Percentiles rank a stretch among this genome's conserved stretches.
phyloP scores from a whole-genome alignment of 1,140 invertebrate genomes.

The Neuroterus valhalla region DNA sequence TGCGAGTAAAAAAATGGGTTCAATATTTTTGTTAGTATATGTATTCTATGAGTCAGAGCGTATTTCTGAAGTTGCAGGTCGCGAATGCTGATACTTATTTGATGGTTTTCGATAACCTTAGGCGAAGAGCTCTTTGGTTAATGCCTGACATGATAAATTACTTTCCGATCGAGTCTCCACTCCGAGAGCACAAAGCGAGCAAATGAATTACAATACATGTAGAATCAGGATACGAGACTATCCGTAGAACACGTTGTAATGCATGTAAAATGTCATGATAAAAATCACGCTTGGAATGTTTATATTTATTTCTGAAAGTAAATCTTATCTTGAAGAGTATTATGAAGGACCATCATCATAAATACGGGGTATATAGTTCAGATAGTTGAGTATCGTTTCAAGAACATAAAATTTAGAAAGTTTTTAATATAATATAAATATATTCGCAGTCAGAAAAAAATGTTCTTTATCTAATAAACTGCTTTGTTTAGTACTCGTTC shows the following conservation, averaged over 20 bases:
- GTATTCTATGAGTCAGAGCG: neutral
- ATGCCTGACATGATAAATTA: conserved; percentile 19
- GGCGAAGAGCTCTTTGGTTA: conserved; percentile 29
- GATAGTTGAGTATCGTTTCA: too few relatives aligned
- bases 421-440: too few relatives aligned
- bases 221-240: conserved; percentile 10
- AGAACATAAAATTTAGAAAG: too few relatives aligned
- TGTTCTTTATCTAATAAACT: too few relatives aligned
- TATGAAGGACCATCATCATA: neutral
- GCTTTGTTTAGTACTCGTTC: too few relatives aligned
- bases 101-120: conserved; percentile 24
- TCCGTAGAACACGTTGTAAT: conserved; percentile 14
- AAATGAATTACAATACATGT: conserved; percentile 29
- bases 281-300: conserved; percentile 11
- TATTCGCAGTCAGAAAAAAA: too few relatives aligned
- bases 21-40: neutral
- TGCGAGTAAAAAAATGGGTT: too few relatives aligned
- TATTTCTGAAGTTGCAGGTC: conserved; percentile 9
- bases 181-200: conserved; percentile 20
- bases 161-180: conserved; percentile 23
- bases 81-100: conserved; percentile 18
- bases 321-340: neutral
- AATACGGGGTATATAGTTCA: too few relatives aligned
- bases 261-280: conserved; percentile 21
- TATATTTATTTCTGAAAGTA: conserved; percentile 3